Percentiles rank a stretch among this genome's conserved stretches.
Conservation (phyloP, 2,888 invertebrate species). For the Hypercompe scribonia region DNA sequence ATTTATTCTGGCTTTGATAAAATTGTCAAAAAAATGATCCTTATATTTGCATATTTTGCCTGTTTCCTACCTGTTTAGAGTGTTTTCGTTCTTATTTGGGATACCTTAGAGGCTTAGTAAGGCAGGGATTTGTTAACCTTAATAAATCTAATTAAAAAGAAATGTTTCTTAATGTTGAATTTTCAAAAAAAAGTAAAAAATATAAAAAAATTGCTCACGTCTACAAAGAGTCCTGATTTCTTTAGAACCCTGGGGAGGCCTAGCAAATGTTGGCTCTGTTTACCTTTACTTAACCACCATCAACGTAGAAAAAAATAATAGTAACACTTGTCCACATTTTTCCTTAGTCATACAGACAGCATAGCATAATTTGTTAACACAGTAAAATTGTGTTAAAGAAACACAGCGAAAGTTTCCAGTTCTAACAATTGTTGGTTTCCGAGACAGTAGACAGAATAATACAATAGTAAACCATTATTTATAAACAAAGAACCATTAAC, state of each 20-base stretch:
- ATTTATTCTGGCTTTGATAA: not conserved
- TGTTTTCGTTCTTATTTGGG: not conserved
- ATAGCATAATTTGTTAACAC: not conserved
- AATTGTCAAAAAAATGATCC: not conserved
- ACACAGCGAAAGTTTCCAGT: not conserved
- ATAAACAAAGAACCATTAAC: constrained; percentile 2
- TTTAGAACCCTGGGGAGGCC: too few relatives aligned
- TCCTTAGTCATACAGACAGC: not conserved
- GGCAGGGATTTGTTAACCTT: not conserved
- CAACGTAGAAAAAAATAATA: not conserved
- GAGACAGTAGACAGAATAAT: not conserved
- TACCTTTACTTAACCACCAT: not conserved
- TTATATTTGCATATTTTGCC: not conserved
- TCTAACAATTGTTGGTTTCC: not conserved
- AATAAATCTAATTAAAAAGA: not conserved
- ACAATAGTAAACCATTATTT: not conserved
- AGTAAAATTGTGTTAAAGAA: not conserved
- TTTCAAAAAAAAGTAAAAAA: too few relatives aligned
- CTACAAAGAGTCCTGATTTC: too few relatives aligned
- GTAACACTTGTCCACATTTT: not conserved
- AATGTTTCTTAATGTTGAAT: not conserved
- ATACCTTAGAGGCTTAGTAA: not conserved
- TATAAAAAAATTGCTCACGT: too few relatives aligned
- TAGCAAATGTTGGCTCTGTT: too few relatives aligned
- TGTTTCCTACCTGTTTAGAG: not conserved